A percentile compares a stretch with the other conserved stretches of the same genome.
phyloP scores from a whole-genome alignment of 2,888 invertebrate species.

The Helobdella robusta region DNA sequence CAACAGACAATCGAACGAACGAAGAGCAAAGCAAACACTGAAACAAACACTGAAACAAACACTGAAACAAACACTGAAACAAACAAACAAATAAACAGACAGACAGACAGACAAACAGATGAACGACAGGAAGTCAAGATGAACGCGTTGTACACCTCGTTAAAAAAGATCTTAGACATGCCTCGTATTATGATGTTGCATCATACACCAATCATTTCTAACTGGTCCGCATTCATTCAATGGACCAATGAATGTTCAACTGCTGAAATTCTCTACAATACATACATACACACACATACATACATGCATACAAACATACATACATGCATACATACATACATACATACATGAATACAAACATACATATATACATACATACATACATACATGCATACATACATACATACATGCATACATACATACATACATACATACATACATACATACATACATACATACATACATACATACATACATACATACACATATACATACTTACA shows the following conservation, averaged over 20 bases:
- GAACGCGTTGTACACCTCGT: no score
- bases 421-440: slow-evolving; percentile 21
- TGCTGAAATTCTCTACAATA: neutral
- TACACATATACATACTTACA: slow-evolving; percentile 22
- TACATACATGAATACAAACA: slow-evolving; percentile 23
- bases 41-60: neutral
- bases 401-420: slow-evolving; percentile 9
- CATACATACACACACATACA: slow-evolving; percentile 10
- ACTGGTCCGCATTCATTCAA: no score
- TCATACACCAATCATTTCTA: no score
- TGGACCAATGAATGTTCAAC: no score
- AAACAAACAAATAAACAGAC: neutral
- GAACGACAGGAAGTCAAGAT: no score
- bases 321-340: slow-evolving; percentile 13
- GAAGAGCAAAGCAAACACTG: no score
- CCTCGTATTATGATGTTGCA: no score
- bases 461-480: slow-evolving; percentile 19
- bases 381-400: slow-evolving; percentile 22
- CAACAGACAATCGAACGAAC: no score
- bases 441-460: slow-evolving; percentile 13
- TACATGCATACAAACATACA: slow-evolving; percentile 2
- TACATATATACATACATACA: slow-evolving; percentile 21
- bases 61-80: neutral
- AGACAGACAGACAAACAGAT: neutral
- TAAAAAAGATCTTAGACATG: no score